These are phyloP conservation scores for Argyrosomus regius DNA, from an alignment of 2,797 vertebrate genomes.

Conservation along the genomic window DNA sequence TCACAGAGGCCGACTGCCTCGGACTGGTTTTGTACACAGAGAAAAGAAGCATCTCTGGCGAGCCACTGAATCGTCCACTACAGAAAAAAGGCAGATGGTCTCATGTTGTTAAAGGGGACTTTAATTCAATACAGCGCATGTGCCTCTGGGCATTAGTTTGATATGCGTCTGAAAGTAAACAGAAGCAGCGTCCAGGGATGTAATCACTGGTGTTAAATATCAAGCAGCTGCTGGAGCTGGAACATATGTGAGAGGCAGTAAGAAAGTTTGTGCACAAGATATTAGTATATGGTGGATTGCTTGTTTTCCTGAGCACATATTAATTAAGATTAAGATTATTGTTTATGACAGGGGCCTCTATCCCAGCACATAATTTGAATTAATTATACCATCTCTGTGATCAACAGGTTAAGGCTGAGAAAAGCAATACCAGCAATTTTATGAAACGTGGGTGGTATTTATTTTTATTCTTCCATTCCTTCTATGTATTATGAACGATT, in stretches of 20 bases:
- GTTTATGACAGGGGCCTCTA: neutral
- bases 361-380: neutral
- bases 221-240: constrained; percentile 24
- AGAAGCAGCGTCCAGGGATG: constrained; percentile 51
- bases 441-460: constrained; percentile 55
- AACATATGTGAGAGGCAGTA: neutral
- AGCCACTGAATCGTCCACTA: constrained; percentile 20
- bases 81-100: constrained; percentile 52
- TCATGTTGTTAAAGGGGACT: constrained; percentile 56
- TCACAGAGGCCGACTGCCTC: constrained; percentile 18
- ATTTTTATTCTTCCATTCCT: constrained; percentile 63
- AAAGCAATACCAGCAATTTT: constrained; percentile 63
- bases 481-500: constrained; percentile 44
- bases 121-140: constrained; percentile 69
- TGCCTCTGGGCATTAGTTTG: constrained; percentile 68
- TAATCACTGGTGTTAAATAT: constrained; percentile 53
- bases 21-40: constrained; percentile 26
- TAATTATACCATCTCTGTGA: constrained; percentile 16
- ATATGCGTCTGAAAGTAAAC: constrained; percentile 72
- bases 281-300: neutral
- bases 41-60: constrained; percentile 34
- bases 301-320: neutral
- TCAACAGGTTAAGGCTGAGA: constrained; percentile 37
- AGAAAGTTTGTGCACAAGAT: constrained; percentile 27
- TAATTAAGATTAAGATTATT: neutral